Percentiles rank a stretch among this genome's conserved stretches.
Conservation (phyloP, 2,888 invertebrate species). For the Pasiphila rectangulata region DNA sequence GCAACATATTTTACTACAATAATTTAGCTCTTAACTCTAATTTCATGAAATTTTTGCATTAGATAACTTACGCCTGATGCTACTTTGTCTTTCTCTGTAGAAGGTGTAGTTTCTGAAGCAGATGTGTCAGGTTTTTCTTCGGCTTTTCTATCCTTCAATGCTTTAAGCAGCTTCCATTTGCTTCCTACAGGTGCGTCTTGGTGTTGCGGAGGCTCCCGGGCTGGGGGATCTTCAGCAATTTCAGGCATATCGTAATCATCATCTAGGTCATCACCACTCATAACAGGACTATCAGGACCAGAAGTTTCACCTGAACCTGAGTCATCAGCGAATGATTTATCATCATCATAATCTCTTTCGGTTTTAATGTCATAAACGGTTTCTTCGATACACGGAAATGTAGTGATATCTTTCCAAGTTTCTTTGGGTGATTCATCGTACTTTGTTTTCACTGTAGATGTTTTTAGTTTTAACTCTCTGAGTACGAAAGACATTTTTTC, state of each 20-base stretch:
- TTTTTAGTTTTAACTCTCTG: conserved; percentile 87
- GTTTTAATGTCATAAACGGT: conserved; percentile 54
- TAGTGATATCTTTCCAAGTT: conserved; percentile 72
- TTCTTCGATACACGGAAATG: conserved; percentile 75
- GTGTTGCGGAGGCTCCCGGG: conserved; percentile 58
- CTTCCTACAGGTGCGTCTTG: conserved; percentile 85
- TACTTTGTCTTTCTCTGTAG: conserved; percentile 83
- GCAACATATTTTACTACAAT: conserved; percentile 22
- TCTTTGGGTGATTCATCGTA: conserved; percentile 67
- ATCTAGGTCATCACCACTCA: conserved; percentile 86
- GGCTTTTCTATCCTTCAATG: conserved; percentile 92
- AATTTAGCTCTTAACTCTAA: conserved; percentile 82
- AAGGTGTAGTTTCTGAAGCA: conserved; percentile 82
- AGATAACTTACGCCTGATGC: conserved; percentile 85
- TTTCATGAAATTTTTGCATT: conserved; percentile 84
- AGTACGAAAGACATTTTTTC: conserved; percentile 90
- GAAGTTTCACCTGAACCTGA: conserved; percentile 92
- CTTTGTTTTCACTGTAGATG: conserved; percentile 71
- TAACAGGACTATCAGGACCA: conserved; percentile 91
- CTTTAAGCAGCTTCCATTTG: conserved; percentile 95
- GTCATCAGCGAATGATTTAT: conserved; percentile 78
- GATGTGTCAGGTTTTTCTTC: conserved; percentile 90
- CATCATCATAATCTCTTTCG: conserved; percentile 58
- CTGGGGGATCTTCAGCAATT: conserved; percentile 54
- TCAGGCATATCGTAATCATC: conserved; percentile 83